Conservation (phyloP, 2,888 invertebrate species). For the Xylota segnis region DNA sequence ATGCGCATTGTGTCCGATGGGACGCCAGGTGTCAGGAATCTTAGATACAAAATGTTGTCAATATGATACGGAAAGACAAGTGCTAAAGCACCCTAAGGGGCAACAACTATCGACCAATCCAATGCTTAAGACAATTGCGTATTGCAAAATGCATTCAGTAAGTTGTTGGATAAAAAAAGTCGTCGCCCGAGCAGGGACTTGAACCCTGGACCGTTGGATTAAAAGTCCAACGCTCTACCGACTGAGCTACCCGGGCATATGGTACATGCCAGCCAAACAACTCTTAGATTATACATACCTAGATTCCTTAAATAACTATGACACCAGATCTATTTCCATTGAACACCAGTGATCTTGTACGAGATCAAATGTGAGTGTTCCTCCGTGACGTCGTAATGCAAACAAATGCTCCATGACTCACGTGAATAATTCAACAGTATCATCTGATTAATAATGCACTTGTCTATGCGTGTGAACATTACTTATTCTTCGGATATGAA, state of each 20-base stretch:
- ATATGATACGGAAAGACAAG: no score
- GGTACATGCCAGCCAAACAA: neutral
- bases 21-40: no score
- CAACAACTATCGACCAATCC: no score
- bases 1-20: no score
- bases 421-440: constrained; percentile 18
- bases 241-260: constrained; percentile 76
- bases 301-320: constrained; percentile 49
- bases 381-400: constrained; percentile 32
- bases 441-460: constrained; percentile 41
- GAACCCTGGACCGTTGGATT: constrained; percentile 77
- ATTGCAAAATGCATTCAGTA: neutral
- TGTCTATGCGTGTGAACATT: constrained; percentile 9
- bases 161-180: constrained; percentile 19
- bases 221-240: constrained; percentile 77
- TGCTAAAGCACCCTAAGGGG: no score
- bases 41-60: no score
- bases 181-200: constrained; percentile 76
- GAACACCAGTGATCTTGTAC: constrained; percentile 27
- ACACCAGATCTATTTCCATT: constrained; percentile 26
- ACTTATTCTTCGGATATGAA: constrained; percentile 31
- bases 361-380: constrained; percentile 29
- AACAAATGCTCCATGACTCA: constrained; percentile 23
- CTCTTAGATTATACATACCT: neutral
- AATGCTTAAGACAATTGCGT: no score